phyloP scores from a whole-genome alignment of 2,888 invertebrate genomes.

The Octodonta nipae region DNA sequence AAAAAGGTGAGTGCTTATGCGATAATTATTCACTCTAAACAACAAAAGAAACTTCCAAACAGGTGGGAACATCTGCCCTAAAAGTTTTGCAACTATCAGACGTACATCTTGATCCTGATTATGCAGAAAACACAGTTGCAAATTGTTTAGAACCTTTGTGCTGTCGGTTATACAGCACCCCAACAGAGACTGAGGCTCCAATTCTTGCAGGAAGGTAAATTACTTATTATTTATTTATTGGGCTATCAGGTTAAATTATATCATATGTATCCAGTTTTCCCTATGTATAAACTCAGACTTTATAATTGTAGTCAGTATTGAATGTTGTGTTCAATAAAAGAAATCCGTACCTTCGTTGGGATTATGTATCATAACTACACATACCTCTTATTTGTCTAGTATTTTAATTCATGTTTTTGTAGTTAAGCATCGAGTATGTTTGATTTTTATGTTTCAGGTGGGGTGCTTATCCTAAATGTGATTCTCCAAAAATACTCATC shows the following conservation, averaged over 20 bases:
- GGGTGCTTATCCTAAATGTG: constrained; percentile 90
- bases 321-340: neutral
- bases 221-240: constrained; percentile 3
- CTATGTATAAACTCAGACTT: too few relatives aligned
- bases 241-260: neutral
- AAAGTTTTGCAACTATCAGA: constrained; percentile 94
- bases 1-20: neutral
- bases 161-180: constrained; percentile 70
- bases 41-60: neutral
- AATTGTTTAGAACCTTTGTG: constrained; percentile 90
- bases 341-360: neutral
- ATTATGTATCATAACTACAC: neutral
- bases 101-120: constrained; percentile 88
- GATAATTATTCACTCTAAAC: neutral
- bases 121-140: constrained; percentile 74
- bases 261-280: too few relatives aligned
- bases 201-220: constrained; percentile 58
- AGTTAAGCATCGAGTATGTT: neutral
- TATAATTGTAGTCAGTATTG: neutral
- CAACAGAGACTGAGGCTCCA: constrained; percentile 48
- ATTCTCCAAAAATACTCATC: constrained; percentile 78
- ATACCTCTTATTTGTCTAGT: neutral
- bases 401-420: neutral
- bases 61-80: constrained; percentile 60
- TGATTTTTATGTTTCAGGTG: constrained; percentile 43